Percentiles rank a stretch among this genome's conserved stretches.
Evolutionary conservation across 2,888 invertebrate species (phyloP).

Genomic region (Carabus problematicus): DNA sequence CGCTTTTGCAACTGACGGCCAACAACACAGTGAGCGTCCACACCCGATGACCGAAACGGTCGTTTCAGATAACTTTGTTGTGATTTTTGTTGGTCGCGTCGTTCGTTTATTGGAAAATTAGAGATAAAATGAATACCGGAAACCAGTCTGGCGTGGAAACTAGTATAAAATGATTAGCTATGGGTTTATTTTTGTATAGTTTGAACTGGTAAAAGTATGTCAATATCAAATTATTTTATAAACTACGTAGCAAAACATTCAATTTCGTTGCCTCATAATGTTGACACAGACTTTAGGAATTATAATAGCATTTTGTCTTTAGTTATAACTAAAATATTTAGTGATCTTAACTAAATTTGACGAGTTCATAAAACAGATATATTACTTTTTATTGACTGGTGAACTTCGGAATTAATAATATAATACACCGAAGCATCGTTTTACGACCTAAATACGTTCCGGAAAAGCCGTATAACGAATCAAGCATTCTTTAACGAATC

Average conservation of each 20-base stretch:
- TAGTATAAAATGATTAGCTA: neutral
- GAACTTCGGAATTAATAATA: too few relatives aligned
- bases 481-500: too few relatives aligned
- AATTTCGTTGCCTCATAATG: too few relatives aligned
- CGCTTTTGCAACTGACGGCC: constrained; percentile 7
- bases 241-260: neutral
- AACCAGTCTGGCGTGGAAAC: constrained; percentile 5
- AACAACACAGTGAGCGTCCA: neutral
- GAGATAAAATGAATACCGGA: constrained; percentile 12
- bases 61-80: constrained; percentile 32
- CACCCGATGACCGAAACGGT: constrained; percentile 23
- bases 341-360: too few relatives aligned
- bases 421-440: too few relatives aligned
- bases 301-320: too few relatives aligned
- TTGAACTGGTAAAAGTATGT: constrained; percentile 5
- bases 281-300: too few relatives aligned
- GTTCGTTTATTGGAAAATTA: constrained; percentile 25
- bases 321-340: too few relatives aligned
- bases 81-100: constrained; percentile 29
- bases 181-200: neutral
- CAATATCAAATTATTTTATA: neutral
- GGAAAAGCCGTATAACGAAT: too few relatives aligned
- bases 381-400: too few relatives aligned
- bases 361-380: too few relatives aligned
- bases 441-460: too few relatives aligned